These are phyloP conservation scores for Sesamia inferens DNA, from an alignment of 2,888 invertebrate genomes.

Conservation along the genomic window DNA sequence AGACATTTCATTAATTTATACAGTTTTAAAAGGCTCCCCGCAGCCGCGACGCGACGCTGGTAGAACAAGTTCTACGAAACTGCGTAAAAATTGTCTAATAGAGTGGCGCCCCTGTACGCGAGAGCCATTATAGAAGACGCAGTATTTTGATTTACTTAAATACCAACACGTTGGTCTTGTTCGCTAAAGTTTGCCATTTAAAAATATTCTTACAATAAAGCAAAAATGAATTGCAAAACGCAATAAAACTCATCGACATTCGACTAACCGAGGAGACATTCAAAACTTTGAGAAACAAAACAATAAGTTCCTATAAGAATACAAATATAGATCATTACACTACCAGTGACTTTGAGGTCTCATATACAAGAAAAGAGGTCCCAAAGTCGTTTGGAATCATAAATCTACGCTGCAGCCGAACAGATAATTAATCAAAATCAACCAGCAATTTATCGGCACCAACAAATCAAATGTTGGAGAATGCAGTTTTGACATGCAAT, in stretches of 20 bases:
- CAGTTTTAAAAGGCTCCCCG: not conserved
- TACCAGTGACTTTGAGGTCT: conserved; percentile 32
- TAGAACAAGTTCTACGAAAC: not conserved
- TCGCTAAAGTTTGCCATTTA: not conserved
- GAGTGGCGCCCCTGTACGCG: not conserved
- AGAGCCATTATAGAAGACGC: not conserved
- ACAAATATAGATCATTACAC: conserved; percentile 37
- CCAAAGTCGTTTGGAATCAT: conserved; percentile 46
- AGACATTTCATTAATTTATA: conserved; percentile 1
- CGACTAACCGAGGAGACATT: conserved; percentile 6
- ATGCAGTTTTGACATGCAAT: conserved; percentile 57
- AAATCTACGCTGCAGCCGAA: conserved; percentile 52
- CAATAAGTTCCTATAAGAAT: conserved; percentile 11
- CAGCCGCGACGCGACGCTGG: not conserved
- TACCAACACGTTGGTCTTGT: too few species aligned
- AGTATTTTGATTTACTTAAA: too few species aligned
- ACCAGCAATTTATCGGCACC: conserved; percentile 58
- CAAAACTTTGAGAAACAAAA: conserved; percentile 6
- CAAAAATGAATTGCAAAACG: conserved; percentile 6
- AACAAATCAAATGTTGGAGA: conserved; percentile 57
- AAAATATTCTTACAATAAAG: not conserved
- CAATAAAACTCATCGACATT: conserved; percentile 18
- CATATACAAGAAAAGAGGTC: conserved; percentile 40
- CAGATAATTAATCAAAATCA: conserved; percentile 64
- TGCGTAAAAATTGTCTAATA: not conserved